Evolutionary conservation across 2,113 vertebrate species (phyloP).

Genomic region (Motacilla alba): DNA sequence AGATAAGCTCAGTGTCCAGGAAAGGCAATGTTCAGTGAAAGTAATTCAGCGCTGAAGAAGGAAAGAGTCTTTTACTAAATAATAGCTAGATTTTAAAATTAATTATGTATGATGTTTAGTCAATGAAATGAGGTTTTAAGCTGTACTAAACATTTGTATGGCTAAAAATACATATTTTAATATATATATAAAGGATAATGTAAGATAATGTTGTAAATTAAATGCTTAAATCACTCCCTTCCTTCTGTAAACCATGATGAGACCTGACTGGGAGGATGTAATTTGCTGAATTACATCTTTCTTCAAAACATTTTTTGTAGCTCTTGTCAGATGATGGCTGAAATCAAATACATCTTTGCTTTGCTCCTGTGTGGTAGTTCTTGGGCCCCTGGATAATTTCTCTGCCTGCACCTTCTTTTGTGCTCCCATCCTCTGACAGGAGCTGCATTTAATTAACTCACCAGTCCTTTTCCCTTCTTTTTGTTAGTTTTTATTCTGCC

Average conservation of each 20-base stretch:
- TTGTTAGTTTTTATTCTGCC: background rate
- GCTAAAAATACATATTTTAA: background rate
- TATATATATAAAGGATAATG: background rate
- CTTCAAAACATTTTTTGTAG: background rate
- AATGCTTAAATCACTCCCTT: background rate
- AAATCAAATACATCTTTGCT: background rate
- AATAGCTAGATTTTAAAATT: background rate
- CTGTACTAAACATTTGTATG: background rate
- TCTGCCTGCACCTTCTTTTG: background rate
- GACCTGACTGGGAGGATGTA: background rate
- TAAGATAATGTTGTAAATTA: background rate
- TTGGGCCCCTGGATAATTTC: background rate
- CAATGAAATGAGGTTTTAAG: background rate
- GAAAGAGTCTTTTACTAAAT: background rate
- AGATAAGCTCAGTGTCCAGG: background rate
- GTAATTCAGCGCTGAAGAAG: background rate
- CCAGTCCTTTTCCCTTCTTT: background rate
- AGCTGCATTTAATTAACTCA: background rate
- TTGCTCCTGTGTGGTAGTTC: background rate
- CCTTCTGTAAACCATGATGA: background rate
- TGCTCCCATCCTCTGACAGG: background rate
- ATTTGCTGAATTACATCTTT: background rate
- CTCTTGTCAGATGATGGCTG: background rate
- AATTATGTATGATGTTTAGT: background rate
- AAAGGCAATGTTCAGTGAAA: background rate